Base-by-base conservation (phyloP, 2,888 invertebrate species). In the Carcina quercana region DNA sequence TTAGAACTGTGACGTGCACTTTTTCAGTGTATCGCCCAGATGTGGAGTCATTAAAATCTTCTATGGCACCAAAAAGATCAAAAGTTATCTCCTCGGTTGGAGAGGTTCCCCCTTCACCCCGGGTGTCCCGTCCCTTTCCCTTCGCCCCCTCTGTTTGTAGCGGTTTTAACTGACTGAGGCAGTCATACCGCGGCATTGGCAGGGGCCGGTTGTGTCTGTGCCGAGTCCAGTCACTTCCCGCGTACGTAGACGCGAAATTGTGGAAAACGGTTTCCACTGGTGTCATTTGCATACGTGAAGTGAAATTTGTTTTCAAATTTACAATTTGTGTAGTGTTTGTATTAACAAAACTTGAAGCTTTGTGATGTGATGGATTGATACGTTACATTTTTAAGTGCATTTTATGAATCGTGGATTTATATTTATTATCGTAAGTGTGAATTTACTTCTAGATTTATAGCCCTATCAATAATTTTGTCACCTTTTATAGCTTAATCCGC, bases 11-110 rank as follows among this genome's bases (percentile, higher is more conserved):
- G 50, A 56, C 53, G 67, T 61, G 68, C 60, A 71, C 69, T 80
- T 82, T 82, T 82, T 83, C 74, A 71, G 61, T 64, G 51, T 56
- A 61, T 65, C 64, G 58, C 69, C 74, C 82, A 80, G 78, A 78
- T 82, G 79, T 71, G 75, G 72, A 74, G 71, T 80, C 82, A 82
- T 83, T 82, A 79, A 79, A 82, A 79, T 78, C 76, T 71, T 67
- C 75, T 74, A 66, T 65, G 59, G 64, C 61, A 70, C 73, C 72
- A 76, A 79, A 82, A 79, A 82, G 82, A 80, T 83, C 80, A 79
- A 80, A 82, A 82, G 79, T 82, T 82, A 79, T 80, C 76, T 76
- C 64, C 64, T 71, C 63, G 52, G 67, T 59, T 70, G 62, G 67
- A 71, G 72, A 66, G 70, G 53, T 59, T 62, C 63, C 59, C 60